These are phyloP conservation scores for Dicrurus megarhynchus DNA, from an alignment of 2,113 vertebrate genomes.

Conservation along the genomic window DNA sequence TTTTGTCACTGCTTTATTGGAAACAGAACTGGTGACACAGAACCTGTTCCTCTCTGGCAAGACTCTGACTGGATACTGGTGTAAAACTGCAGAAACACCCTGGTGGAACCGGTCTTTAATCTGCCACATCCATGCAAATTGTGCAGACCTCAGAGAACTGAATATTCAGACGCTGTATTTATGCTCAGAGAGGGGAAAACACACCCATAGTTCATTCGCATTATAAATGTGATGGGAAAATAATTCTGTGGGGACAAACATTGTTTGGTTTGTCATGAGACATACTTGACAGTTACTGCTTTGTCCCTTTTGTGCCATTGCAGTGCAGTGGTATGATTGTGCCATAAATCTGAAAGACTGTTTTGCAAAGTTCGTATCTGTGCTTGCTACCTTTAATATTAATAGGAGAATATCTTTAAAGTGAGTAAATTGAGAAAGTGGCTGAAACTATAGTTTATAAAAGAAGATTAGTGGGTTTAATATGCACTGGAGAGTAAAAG, in stretches of 20 bases:
- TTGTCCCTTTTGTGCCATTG: constrained; percentile 71
- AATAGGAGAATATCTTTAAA: constrained; percentile 84
- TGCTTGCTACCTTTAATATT: constrained; percentile 82
- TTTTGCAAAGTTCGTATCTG: constrained; percentile 80
- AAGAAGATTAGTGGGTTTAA: constrained; percentile 99
- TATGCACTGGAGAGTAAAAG: constrained; percentile 99
- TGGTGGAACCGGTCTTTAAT: background rate
- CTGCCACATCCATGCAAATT: background rate
- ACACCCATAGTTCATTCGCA: constrained; percentile 58
- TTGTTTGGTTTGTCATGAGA: constrained; percentile 74
- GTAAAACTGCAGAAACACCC: background rate
- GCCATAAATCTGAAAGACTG: constrained; percentile 74
- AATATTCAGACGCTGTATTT: constrained; percentile 66
- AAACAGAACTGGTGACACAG: background rate
- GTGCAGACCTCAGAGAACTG: constrained; percentile 41
- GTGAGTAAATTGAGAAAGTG: constrained; percentile 85
- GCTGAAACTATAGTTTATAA: constrained; percentile 90
- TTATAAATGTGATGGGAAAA: constrained; percentile 69
- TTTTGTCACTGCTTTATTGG: background rate
- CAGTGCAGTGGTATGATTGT: constrained; percentile 63
- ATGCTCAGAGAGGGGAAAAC: constrained; percentile 65
- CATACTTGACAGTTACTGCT: constrained; percentile 68
- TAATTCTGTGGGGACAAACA: constrained; percentile 65
- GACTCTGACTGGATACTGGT: background rate
- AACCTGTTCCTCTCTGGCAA: background rate